Conservation (phyloP, 1,140 invertebrate species). For the Halictus rubicundus region DNA sequence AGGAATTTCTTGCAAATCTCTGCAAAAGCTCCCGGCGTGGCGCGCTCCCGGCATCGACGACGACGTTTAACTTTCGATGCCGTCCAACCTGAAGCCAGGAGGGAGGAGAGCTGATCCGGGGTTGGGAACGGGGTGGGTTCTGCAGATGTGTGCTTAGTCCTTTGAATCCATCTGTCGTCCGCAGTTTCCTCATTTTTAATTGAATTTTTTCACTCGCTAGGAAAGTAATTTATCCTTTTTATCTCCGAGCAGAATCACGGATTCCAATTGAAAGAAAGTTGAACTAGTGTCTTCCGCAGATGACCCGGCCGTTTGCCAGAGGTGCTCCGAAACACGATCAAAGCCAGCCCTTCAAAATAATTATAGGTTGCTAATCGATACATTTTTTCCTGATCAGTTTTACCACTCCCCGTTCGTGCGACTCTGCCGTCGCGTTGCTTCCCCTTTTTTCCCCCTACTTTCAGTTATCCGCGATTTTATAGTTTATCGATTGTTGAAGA, state of each 20-base stretch:
- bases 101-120: too few relatives aligned
- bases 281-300: slow-evolving; percentile 66
- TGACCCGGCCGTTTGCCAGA: slow-evolving; percentile 55
- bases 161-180: slow-evolving; percentile 66
- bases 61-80: slow-evolving; percentile 40
- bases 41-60: slow-evolving; percentile 1
- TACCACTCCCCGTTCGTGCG: too few relatives aligned
- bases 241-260: slow-evolving; percentile 64
- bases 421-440: too few relatives aligned
- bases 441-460: too few relatives aligned
- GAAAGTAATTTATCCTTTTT: slow-evolving; percentile 68
- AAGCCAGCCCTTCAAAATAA: slow-evolving; percentile 42
- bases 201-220: slow-evolving; percentile 65
- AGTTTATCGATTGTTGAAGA: too few relatives aligned
- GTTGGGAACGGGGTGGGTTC: not conserved
- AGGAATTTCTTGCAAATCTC: slow-evolving; percentile 47
- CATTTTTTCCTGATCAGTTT: not conserved
- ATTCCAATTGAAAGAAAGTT: slow-evolving; percentile 70
- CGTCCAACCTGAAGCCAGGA: not conserved
- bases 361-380: slow-evolving; percentile 12
- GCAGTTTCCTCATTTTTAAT: slow-evolving; percentile 68
- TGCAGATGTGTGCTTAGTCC: slow-evolving; percentile 56
- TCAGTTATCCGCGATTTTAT: too few relatives aligned
- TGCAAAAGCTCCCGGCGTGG: not conserved
- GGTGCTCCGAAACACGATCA: slow-evolving; percentile 59